phyloP scores from a whole-genome alignment of 2,113 vertebrate genomes.

The Lanius collurio region DNA sequence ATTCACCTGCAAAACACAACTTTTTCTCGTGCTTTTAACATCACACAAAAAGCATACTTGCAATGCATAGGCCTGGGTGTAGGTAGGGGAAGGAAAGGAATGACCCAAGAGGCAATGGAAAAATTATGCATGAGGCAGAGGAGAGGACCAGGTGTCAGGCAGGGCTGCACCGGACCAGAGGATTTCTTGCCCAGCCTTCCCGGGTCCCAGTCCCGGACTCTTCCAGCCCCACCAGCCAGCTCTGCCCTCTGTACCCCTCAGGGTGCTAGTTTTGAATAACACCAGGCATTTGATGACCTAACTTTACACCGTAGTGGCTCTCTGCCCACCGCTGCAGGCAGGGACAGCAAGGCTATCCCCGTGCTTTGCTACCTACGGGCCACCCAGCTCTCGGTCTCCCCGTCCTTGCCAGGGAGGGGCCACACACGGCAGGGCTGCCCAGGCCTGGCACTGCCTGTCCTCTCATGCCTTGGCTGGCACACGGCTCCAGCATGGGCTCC shows the following conservation, averaged over 20 bases:
- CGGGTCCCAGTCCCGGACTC: fast-evolving
- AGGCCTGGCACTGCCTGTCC: neutral
- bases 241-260: no score
- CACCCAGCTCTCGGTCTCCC: neutral
- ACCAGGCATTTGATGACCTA: neutral
- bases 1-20: neutral
- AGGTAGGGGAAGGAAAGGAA: neutral
- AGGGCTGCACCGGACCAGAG: neutral
- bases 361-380: fast-evolving
- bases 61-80: fast-evolving
- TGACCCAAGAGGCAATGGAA: fast-evolving
- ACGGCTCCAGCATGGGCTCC: neutral
- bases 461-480: neutral
- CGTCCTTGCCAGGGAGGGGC: neutral
- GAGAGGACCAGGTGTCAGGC: neutral
- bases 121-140: neutral
- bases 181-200: neutral
- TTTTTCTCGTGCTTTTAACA: neutral
- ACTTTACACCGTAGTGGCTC: no score
- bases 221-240: neutral
- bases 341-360: neutral
- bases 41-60: neutral
- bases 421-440: neutral
- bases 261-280: neutral
- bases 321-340: neutral